Conservation (phyloP, 2,797 vertebrate genomes). For the Nannoperca obscura region DNA sequence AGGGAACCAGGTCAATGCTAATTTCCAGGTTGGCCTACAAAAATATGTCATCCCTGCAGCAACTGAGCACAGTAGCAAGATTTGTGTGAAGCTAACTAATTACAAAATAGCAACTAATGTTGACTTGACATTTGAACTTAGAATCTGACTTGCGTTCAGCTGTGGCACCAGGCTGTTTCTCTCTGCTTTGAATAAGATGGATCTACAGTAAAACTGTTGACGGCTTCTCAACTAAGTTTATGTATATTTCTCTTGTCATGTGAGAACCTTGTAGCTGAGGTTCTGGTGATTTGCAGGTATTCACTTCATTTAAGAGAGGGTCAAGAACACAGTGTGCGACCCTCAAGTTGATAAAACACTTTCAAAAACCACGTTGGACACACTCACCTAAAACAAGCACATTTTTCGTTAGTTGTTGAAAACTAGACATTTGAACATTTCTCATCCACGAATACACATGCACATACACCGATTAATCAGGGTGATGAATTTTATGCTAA, state of each 20-base stretch:
- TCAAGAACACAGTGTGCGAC: slow-evolving; percentile 38
- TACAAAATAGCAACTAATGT: background rate
- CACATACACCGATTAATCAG: slow-evolving; percentile 11
- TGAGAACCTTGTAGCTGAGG: slow-evolving; percentile 1
- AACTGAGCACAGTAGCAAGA: background rate
- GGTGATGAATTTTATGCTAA: slow-evolving; percentile 25
- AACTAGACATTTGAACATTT: slow-evolving; percentile 9
- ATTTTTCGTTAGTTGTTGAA: slow-evolving; percentile 7
- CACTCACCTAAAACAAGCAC: slow-evolving; percentile 7
- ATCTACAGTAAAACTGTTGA: background rate
- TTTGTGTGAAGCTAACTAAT: background rate
- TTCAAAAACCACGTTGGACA: slow-evolving; percentile 2
- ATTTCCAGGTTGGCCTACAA: no score
- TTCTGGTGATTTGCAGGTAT: slow-evolving; percentile 39
- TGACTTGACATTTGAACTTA: background rate
- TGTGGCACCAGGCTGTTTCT: background rate
- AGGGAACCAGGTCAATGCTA: no score
- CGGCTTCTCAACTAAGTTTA: background rate
- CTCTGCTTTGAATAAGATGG: background rate
- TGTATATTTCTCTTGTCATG: background rate
- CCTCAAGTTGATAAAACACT: slow-evolving; percentile 22
- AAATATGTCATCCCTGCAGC: no score
- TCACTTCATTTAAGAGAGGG: slow-evolving; percentile 36
- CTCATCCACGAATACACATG: slow-evolving; percentile 4
- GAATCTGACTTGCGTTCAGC: background rate